Evolutionary conservation across 2,113 vertebrate genomes (phyloP).

Genomic region (Equus quagga): DNA sequence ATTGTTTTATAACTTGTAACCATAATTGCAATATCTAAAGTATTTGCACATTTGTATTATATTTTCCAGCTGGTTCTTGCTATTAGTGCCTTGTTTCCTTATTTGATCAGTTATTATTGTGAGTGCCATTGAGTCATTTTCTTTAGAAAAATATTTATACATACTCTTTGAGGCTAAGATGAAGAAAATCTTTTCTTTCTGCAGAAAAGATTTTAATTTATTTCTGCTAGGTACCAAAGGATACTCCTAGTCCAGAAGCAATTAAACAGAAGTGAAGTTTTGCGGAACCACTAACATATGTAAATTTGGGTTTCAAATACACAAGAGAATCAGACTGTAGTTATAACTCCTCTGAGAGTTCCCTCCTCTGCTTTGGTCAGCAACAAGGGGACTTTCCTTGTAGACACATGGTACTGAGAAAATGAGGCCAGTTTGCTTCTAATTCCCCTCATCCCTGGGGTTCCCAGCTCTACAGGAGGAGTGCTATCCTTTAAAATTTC

Average conservation of each 20-base stretch:
- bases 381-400: not conserved
- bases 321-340: not conserved
- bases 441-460: not conserved
- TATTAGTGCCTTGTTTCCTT: not conserved
- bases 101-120: not conserved
- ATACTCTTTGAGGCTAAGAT: not conserved
- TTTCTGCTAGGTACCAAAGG: not conserved
- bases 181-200: not conserved
- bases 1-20: not conserved
- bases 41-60: not conserved
- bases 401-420: not conserved
- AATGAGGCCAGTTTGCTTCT: not conserved
- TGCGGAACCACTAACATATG: not conserved
- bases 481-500: not conserved
- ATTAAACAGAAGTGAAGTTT: not conserved
- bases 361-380: not conserved
- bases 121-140: not conserved
- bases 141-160: conserved; percentile 22
- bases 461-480: not conserved
- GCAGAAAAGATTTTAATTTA: not conserved
- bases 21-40: not conserved
- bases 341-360: not conserved
- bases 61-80: not conserved
- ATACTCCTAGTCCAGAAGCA: not conserved
- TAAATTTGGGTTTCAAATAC: conserved; percentile 5